Evolutionary conservation across 53 echinoderm and acorn worm species (phyloP), one percentile per base, ranked within the genome.

Genomic region (Holothuria leucospilota): DNA sequence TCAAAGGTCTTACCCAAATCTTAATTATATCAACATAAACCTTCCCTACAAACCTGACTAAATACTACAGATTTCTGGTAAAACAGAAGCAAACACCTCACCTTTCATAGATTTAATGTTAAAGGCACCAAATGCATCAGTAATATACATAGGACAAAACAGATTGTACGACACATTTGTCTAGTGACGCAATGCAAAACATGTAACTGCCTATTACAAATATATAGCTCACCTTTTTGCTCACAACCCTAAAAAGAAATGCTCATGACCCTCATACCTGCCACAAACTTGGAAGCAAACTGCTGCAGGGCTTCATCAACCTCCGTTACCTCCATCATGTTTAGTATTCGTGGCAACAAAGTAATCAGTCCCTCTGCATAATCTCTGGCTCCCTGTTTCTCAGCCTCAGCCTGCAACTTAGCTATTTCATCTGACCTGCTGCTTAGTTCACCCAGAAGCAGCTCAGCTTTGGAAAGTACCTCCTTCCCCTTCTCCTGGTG

Each of bases 201-300:
- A 18, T 5, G 1, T 0, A 56, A 56, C 15, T 56, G 56, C 49
- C 8, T 56, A 16, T 3, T 1, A 56, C 18, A 16, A 5, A 46
- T 18, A 56, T 13, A 56, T 9, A 56, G 15, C 15, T 56, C 56
- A 56, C 1, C 56, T 56, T 16, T 56, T 18, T 16, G 0, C 5
- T 56, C 2, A 15, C 56, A 56, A 5, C 67, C 26, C 67, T 67
- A 11, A 20, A 21, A 26, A 23, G 26, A 66, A 15, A 67, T 30
- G 13, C 26, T 26, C 21, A 67, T 15, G 15, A 67, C 14, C 11
- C 27, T 21, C 27, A 87, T 84, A 99, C 99, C 94, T 87, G 89
- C 90, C 18, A 95, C 95, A 91, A 95, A 99, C 52, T 84, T 92
- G 60, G 99, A 95, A 3, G 99, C 95, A 84, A 99, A 99, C 23